Percentiles rank a stretch among this genome's conserved stretches.
Evolutionary conservation across 92 coral and sea anemone species (phyloP).

Genomic region (Zoanthus sociatus): DNA sequence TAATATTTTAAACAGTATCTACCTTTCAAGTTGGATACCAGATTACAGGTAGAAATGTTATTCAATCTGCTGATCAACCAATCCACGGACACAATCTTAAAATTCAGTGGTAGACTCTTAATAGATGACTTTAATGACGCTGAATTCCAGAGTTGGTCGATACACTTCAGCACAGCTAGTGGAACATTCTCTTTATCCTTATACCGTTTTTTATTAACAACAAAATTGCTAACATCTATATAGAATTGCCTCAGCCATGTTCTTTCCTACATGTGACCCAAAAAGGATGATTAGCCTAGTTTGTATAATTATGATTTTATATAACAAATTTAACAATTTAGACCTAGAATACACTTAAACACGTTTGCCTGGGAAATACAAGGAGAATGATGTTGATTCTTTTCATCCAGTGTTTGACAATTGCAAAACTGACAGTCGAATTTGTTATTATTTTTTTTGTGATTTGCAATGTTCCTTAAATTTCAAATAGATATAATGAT

Average conservation of each 20-base stretch:
- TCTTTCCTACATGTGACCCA: constrained; percentile 20
- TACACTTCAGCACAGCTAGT: not conserved
- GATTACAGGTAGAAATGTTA: constrained; percentile 22
- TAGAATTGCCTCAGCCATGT: constrained; percentile 20
- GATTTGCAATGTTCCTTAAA: no score
- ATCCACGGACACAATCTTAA: constrained; percentile 22
- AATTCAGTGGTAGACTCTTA: constrained; percentile 3
- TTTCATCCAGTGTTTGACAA: no score
- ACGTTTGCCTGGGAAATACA: no score
- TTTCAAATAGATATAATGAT: no score
- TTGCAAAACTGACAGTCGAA: no score
- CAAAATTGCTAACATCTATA: not conserved
- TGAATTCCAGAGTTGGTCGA: constrained; percentile 22
- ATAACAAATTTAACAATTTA: no score
- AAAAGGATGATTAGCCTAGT: not conserved
- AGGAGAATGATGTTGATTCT: no score
- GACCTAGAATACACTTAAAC: no score
- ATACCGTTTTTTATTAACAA: not conserved
- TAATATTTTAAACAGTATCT: not conserved
- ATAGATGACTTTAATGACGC: not conserved
- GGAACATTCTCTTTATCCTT: not conserved
- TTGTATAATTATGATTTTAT: no score
- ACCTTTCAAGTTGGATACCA: not conserved
- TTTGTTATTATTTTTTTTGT: no score
- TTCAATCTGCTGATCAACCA: constrained; percentile 30